Percentiles rank a stretch among this genome's conserved stretches.
Evolutionary conservation across 1,140 invertebrate species (phyloP).

Genomic region (Panonychus citri): DNA sequence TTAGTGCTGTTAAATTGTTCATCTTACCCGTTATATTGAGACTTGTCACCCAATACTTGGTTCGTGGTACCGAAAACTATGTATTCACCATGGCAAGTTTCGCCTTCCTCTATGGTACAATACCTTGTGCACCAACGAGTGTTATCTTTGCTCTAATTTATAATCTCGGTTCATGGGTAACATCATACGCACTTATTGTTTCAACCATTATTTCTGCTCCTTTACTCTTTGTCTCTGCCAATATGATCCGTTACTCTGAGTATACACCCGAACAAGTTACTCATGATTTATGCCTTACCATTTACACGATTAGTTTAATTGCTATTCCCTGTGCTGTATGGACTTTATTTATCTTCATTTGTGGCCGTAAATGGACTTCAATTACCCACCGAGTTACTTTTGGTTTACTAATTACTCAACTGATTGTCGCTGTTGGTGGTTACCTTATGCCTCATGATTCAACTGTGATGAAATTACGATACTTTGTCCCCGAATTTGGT

Average conservation of each 20-base stretch:
- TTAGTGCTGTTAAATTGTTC: constrained; percentile 57
- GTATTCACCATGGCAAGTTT: constrained; percentile 38
- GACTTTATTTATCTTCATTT: constrained; percentile 48
- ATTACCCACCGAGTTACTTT: constrained; percentile 59
- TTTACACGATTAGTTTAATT: constrained; percentile 55
- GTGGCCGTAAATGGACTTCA: constrained; percentile 45
- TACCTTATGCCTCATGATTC: constrained; percentile 12
- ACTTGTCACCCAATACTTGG: constrained; percentile 33
- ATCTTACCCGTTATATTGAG: constrained; percentile 62
- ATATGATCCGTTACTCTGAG: constrained; percentile 48
- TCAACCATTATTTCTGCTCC: constrained; percentile 81
- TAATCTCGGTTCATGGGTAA: constrained; percentile 19
- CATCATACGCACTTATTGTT: constrained; percentile 70
- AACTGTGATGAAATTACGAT: constrained; percentile 26
- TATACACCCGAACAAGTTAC: constrained; percentile 3
- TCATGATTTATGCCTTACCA: constrained; percentile 46
- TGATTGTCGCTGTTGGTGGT: constrained; percentile 33
- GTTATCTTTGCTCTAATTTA: constrained; percentile 82
- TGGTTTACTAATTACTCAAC: constrained; percentile 52
- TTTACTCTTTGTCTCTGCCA: constrained; percentile 79
- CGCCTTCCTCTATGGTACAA: constrained; percentile 84
- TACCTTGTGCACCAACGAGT: constrained; percentile 77
- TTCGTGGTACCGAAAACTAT: neutral
- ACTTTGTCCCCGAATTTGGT: constrained; percentile 41
- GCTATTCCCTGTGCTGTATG: constrained; percentile 47